Base-by-base conservation (phyloP, 2,888 invertebrate genomes). In the Mimumesa dahlbomi region DNA sequence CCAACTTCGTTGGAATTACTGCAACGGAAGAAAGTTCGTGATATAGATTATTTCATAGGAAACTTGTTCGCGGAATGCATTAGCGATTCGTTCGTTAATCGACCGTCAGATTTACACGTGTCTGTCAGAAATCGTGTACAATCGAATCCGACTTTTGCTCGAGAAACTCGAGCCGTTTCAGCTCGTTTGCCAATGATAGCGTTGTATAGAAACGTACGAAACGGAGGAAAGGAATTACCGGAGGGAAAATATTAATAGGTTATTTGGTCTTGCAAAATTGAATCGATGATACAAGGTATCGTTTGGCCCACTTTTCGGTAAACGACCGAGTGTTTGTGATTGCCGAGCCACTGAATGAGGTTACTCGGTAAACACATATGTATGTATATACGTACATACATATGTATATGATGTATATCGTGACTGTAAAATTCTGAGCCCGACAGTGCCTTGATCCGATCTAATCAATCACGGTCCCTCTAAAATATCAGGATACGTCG, bases 221-320 rank as follows among this genome's bases (percentile, higher is more conserved):
- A 31, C 16, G 0, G 6, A 1, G 16, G 14, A 0, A 25, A 29
- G 49, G 45, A 40, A 50, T 29, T 11, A 19, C 25, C 13, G 21
- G 16, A 16, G 11, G 21, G 22, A 50, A 50, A 36, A 50, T 57
- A 64, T 58, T 58, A 58, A 58, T 50, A n/a, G 31, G 22, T 42
- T 13, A 7, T 40, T 68, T 53, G 38, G 48, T 40, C 34, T 4
- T 9, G 58, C 14, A 31, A 71, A 64, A 71, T 38, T 42, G 57
- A 81, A 78, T 79, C 81, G 57, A 80, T 78, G 53, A 62, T 50
- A 67, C 34, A 56, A 40, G 63, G 63, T 78, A 76, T 64, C 58
- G 49, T 62, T 63, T 70, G 66, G 71, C 68, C 77, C 66, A 78
- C 46, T 80, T 78, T 68, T 57, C 63, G 45, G 58, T 43, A 54